phyloP scores from a whole-genome alignment of 1,140 invertebrate genomes.

The Monochamus saltuarius region DNA sequence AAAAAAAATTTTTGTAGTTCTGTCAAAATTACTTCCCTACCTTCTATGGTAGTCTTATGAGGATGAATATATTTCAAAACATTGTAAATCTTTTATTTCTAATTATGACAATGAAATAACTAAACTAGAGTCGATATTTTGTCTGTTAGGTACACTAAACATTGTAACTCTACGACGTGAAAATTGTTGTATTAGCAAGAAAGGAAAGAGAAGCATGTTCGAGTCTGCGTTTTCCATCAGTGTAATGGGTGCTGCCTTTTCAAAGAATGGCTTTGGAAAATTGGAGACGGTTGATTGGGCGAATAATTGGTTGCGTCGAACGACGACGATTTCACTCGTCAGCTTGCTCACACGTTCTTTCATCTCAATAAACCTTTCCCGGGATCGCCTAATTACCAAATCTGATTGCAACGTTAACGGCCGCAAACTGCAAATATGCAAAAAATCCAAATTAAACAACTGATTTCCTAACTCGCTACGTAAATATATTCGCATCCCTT shows the following conservation, averaged over 20 bases:
- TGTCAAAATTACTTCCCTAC: no score
- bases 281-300: conserved; percentile 33
- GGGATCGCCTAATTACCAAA: background rate
- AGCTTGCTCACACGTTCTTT: conserved; percentile 25
- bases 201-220: conserved; percentile 18
- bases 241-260: conserved; percentile 23
- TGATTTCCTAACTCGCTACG: no score
- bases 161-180: conserved; percentile 8
- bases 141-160: conserved; percentile 9
- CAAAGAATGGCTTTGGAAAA: conserved; percentile 30
- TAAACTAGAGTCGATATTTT: background rate
- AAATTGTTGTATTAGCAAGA: conserved; percentile 24
- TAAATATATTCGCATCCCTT: no score
- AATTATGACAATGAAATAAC: no score
- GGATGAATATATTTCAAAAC: no score
- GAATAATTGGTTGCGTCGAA: conserved; percentile 34
- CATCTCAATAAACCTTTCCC: conserved; percentile 26
- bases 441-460: no score
- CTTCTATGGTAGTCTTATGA: no score
- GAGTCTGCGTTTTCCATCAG: conserved; percentile 18
- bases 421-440: no score
- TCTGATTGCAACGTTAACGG: background rate
- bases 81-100: no score
- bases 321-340: conserved; percentile 24
- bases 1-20: no score